Base-by-base conservation (phyloP, 2,888 invertebrate species). In the Himalopsyche anomala region DNA sequence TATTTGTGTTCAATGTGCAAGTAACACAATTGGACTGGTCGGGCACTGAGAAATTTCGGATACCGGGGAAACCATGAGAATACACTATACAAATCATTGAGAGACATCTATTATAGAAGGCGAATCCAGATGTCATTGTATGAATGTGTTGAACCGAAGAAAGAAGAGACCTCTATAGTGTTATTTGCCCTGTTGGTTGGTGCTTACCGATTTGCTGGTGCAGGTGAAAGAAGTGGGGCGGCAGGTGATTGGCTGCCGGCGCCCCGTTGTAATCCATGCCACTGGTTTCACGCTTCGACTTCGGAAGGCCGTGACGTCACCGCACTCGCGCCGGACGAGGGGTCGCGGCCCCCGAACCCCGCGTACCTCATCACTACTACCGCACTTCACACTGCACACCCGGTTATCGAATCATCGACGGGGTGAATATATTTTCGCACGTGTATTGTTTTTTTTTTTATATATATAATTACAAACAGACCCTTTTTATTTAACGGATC, bases 301-400 rank as follows among this genome's bases (percentile, higher is more conserved):
- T 40, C 56, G 83, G 51, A 51, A 51, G 55, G 51, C 82, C 54
- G 69, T 38, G 79, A 79, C 45, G 36, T 82, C 62, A 80, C 56
- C 86, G 82, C 80, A 42, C 80, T 80, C 40, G 81, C 81, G 81
- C 74, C 69, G 79, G 86, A 84, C 81, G 82, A 84, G 86, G 86
- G 86, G 86, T 84, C 86, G 86, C 84, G 83, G 28, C 86, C 62
- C 84, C 45, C 86, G 82, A 28, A 83, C 85, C 80, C 56, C 80
- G 54, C 40, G 62, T 45, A 54, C 82, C 56, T n/a, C 62, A 62
- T 62, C 62, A 62, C 62, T 5, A 51, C 51, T 2, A 51, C 51
- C 51, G 19, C 62, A 62, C 62, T 62, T 62, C 9, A 11, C 62
- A 62, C 62, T 62, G 51, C 51, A 51, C 62, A 19, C 28, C 28